phyloP scores from a whole-genome alignment of 2,797 vertebrate species.

The Lindbergichthys nudifrons region DNA sequence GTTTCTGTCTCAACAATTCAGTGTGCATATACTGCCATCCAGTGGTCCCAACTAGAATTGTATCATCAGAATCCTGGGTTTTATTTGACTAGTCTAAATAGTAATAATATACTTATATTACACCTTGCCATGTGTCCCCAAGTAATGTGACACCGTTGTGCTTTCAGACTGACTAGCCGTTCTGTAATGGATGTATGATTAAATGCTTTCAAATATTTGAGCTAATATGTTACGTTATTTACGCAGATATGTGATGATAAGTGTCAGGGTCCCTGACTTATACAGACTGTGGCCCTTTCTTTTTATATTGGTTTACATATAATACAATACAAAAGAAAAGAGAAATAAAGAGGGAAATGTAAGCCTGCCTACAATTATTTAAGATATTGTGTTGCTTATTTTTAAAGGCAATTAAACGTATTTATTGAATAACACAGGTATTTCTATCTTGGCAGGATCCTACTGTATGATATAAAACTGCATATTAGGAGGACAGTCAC shows the following conservation, averaged over 20 bases:
- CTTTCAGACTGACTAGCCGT: background rate
- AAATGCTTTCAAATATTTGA: background rate
- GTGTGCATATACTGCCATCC: constrained; percentile 64
- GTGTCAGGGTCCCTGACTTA: too few relatives aligned
- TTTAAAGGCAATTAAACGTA: too few relatives aligned
- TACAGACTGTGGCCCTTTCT: too few relatives aligned
- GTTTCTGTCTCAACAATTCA: constrained; percentile 6
- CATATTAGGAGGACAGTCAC: background rate
- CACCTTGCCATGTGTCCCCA: background rate
- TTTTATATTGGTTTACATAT: too few relatives aligned
- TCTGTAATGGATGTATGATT: background rate
- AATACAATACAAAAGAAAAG: too few relatives aligned
- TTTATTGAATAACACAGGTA: too few relatives aligned
- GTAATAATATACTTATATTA: background rate
- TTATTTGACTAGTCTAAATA: background rate
- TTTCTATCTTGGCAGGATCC: too few relatives aligned
- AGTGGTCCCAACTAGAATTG: constrained; percentile 35
- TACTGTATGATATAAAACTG: background rate
- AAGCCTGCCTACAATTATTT: too few relatives aligned
- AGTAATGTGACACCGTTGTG: background rate
- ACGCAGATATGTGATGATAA: background rate
- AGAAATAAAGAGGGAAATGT: too few relatives aligned
- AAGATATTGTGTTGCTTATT: too few relatives aligned
- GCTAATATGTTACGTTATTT: background rate
- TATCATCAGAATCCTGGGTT: background rate